Percentiles rank a stretch among this genome's conserved stretches.
Conservation (phyloP, 2,888 invertebrate genomes). For the Acleris literana region DNA sequence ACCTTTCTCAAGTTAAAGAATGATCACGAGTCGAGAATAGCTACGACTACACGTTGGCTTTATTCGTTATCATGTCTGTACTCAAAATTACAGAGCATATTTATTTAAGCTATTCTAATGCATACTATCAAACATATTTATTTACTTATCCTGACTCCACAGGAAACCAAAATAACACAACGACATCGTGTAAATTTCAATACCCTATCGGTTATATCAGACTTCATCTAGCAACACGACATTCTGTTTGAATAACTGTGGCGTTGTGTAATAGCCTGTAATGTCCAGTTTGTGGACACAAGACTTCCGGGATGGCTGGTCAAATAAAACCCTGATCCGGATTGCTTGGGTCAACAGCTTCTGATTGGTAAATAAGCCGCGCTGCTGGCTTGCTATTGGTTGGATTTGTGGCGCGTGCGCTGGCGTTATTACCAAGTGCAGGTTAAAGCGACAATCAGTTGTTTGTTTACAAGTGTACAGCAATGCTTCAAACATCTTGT, state of each 20-base stretch:
- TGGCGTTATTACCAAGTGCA: constrained; percentile 10
- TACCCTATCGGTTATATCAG: constrained; percentile 13
- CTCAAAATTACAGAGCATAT: too few species aligned
- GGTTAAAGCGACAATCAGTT: constrained; percentile 13
- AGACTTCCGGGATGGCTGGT: constrained; percentile 30
- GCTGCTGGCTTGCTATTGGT: constrained; percentile 7
- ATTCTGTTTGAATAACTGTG: constrained; percentile 24
- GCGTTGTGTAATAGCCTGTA: constrained; percentile 28
- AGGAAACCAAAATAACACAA: neutral
- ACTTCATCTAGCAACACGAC: constrained; percentile 4
- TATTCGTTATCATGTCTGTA: too few species aligned
- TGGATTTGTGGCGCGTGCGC: constrained; percentile 9
- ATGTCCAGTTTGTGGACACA: constrained; percentile 35
- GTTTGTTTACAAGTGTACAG: constrained; percentile 20
- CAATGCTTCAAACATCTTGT: too few species aligned
- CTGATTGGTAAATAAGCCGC: constrained; percentile 26
- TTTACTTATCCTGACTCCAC: neutral
- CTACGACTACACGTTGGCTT: too few species aligned
- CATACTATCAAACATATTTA: neutral
- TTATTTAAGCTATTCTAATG: too few species aligned
- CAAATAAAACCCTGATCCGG: constrained; percentile 20
- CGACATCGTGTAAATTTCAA: neutral
- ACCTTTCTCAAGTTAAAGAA: too few species aligned
- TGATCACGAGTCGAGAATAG: too few species aligned
- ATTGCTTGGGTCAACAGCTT: constrained; percentile 38